These are phyloP conservation scores for Microdon myrmicae DNA, from an alignment of 2,888 invertebrate genomes.

Conservation along the genomic window DNA sequence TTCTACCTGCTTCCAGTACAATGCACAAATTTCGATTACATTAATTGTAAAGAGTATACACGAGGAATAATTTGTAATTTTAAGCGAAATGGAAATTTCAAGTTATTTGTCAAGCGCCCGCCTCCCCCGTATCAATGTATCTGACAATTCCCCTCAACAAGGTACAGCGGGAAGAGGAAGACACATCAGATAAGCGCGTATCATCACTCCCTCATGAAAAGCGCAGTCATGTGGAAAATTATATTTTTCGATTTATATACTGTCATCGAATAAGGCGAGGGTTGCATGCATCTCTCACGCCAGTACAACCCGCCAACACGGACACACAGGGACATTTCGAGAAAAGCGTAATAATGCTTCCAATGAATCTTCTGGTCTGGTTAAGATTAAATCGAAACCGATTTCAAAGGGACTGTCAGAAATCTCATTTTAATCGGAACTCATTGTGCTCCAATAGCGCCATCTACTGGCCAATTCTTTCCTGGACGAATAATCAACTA, in stretches of 20 bases:
- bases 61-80: slow-evolving; percentile 21
- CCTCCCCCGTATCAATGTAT: too few species aligned
- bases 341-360: slow-evolving; percentile 34
- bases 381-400: slow-evolving; percentile 44
- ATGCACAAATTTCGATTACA: slow-evolving; percentile 17
- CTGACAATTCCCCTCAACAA: too few species aligned
- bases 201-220: slow-evolving; percentile 45
- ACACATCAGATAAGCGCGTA: slow-evolving; percentile 29
- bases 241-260: slow-evolving; percentile 53
- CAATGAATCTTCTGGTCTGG: slow-evolving; percentile 37
- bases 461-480: too few species aligned
- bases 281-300: slow-evolving; percentile 22
- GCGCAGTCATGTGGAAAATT: slow-evolving; percentile 50
- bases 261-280: slow-evolving; percentile 42
- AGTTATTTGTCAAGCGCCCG: slow-evolving; percentile 18
- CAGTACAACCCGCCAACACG: not conserved
- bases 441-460: too few species aligned
- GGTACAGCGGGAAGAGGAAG: slow-evolving; percentile 33
- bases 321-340: slow-evolving; percentile 13
- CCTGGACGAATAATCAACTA: too few species aligned
- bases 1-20: slow-evolving; percentile 5
- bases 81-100: slow-evolving; percentile 34
- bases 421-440: slow-evolving; percentile 28
- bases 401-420: slow-evolving; percentile 42
- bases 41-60: slow-evolving; percentile 17